phyloP scores from a whole-genome alignment of 1,140 invertebrate genomes.

The Papilio helenus region DNA sequence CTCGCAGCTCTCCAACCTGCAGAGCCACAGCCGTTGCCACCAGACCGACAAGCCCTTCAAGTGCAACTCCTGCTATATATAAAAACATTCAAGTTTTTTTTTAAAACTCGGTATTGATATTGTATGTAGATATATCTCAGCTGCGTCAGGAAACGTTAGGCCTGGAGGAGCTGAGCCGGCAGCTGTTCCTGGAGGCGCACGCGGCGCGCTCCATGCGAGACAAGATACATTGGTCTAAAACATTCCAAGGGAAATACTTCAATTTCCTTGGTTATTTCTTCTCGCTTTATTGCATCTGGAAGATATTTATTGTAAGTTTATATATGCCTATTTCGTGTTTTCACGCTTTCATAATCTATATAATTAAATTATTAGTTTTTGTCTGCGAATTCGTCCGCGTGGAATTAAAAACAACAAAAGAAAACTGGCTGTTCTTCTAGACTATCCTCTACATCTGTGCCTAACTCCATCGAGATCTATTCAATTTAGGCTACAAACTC shows the following conservation, averaged over 20 bases:
- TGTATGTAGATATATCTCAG: conserved; percentile 89
- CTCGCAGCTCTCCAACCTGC: conserved; percentile 98
- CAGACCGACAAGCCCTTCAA: conserved; percentile 99
- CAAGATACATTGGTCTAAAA: conserved; percentile 97
- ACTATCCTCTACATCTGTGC: no score
- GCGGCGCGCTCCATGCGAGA: conserved; percentile 97
- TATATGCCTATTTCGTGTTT: neutral
- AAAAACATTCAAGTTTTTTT: no score
- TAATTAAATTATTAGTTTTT: no score
- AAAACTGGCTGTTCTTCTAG: no score
- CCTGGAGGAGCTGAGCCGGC: conserved; percentile 95
- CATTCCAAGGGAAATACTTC: conserved; percentile 99
- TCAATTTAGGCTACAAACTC: no score
- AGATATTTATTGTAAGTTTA: conserved; percentile 97
- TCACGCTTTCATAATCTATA: no score
- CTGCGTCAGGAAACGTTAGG: conserved; percentile 93
- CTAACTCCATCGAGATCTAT: no score
- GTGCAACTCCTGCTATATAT: conserved; percentile 99
- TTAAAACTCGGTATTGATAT: neutral
- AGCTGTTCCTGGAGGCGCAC: conserved; percentile 97
- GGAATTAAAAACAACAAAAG: no score
- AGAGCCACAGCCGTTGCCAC: conserved; percentile 98
- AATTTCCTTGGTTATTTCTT: conserved; percentile 99
- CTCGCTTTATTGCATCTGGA: conserved; percentile 99
- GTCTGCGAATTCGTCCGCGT: no score